Evolutionary conservation across 2,113 vertebrate species (phyloP), one percentile per base, ranked within the genome.

Genomic region (Sylvicapra grimmia): DNA sequence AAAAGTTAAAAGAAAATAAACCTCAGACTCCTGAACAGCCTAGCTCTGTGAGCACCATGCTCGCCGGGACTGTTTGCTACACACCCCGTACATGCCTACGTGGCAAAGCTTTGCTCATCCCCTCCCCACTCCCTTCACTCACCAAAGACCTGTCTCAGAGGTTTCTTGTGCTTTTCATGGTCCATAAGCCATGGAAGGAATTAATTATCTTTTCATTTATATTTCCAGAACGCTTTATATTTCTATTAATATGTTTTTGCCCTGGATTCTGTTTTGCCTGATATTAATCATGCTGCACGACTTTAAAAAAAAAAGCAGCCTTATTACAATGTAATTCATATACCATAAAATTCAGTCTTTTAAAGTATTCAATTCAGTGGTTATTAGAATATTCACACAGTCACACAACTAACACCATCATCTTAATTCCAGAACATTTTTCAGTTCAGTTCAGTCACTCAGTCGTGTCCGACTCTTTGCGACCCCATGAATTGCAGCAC

Each of bases 51-150:
- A 36, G 49, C 9, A 2, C 4, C 33, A 3, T 13, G n/a, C 51
- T 80, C 13, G 0, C 58, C 2, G 65, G 4, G 36, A 49, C 56
- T 4, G 19, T 68, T 49, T 11, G 56, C 54, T 47, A 36, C 40
- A 14, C 7, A 31, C 4, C 47, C 18, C 1, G 1, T 15, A 6
- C 8, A 1, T 1, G 3, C 6, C 1, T 63, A 10, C 5, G 0
- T 7, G 40, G 33, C 96, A 54, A 7, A 51, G n/a, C 53, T 61
- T 53, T 19, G 68, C 10, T 94, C 19, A 0, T 2, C 5, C 5
- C 14, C 7, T 47, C 53, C 65, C 11, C 4, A 7, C 40, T 19
- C 31, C n/a, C 19, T 86, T 82, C 11, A 4, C 11, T 14, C n/a
- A 15, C 0, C 29, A n/a, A 75, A 86, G 56, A n/a, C 21, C 61